Base-by-base conservation (phyloP, 1,140 invertebrate genomes). In the Paraescarpia echinospica region DNA sequence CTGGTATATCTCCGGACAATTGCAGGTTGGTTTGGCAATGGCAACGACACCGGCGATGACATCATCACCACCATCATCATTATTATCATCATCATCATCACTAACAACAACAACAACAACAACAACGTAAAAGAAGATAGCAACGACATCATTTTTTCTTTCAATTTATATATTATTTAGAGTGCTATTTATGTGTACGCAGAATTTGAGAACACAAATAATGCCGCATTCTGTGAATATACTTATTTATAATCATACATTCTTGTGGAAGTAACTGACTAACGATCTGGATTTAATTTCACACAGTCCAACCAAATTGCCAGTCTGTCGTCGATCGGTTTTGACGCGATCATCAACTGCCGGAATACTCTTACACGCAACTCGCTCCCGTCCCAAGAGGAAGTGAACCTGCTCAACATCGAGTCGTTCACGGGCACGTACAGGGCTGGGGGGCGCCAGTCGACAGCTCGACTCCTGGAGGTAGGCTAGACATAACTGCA, bases 1-100 rank as follows among this genome's bases (percentile, higher is more conserved):
- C 92, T 95, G 94, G 94, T 95, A 93, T 93, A 94, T 93, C 14
- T 94, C 94, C 31, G 95, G 95, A n/a, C 95, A 95, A 91, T 94
- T 95, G 59, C 59, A 77, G 59, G 59, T 77, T 6, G 59, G 59
- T 77, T 6, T 0, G 59, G 8, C 59, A 77, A 77, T 77, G 22
- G 22, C 9, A 77, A 77, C 59, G 59, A 12, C 59, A 27, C 22
- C 59, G 59, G 22, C 59, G 22, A 77, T 31, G 59, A 31, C 59
- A 77, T 22, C 14, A 77, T 2, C 59, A 77, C 14, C 59, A n/a
- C n/a, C n/a, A n/a, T n/a, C n/a, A n/a, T n/a, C n/a, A n/a, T n/a
- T n/a, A n/a, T n/a, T n/a, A n/a, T n/a, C n/a, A n/a, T n/a, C n/a
- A n/a, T n/a, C n/a, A 51, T 18, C 8, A 51, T 9, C 48, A 51